Base-by-base conservation (phyloP, 2,888 invertebrate species). In the Blera fallax region DNA sequence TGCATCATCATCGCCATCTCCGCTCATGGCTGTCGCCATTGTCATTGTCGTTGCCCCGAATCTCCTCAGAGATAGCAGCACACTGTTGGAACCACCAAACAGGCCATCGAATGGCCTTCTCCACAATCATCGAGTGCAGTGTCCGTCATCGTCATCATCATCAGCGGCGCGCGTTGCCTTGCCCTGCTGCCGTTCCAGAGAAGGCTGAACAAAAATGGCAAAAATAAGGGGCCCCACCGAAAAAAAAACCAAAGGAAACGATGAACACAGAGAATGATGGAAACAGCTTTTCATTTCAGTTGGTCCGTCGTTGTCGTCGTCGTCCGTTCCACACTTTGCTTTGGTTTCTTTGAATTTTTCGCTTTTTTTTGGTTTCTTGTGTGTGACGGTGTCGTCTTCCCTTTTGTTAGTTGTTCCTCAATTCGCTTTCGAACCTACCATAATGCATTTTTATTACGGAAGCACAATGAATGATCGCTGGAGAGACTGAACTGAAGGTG, bases 251-350 rank as follows among this genome's bases (percentile, higher is more conserved):
- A 32, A 0, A 45, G 62, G 52, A 32, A 29, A 54, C 69, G 11
- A 40, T 6, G 29, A 60, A 45, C 29, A 11, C 45, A 27, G 56
- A 29, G 50, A 70, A 54, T 34, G 52, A 70, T 43, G 70, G 45
- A 60, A 78, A 52, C 64, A 70, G 78, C 78, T 78, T 78, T 78
- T 78, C 78, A 78, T 78, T 78, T 78, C 77, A 60, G 69, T 78
- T 62, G 78, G 78, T 64, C 70, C 70, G 70, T 34, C 62, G 70
- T 78, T 78, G n/a, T 69, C 50, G 43, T 52, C 32, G 24, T 24
- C 52, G 58, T 65, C 37, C 27, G 56, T 37, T 14, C 43, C 10
- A 29, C 27, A 16, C 16, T 45, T 32, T 43, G 32, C 32, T 16
- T 60, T 16, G 45, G 6, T 37, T 56, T 32, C 21, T 54, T 40